phyloP scores from a whole-genome alignment of 2,888 invertebrate genomes.

The Aporophyla nigra region DNA sequence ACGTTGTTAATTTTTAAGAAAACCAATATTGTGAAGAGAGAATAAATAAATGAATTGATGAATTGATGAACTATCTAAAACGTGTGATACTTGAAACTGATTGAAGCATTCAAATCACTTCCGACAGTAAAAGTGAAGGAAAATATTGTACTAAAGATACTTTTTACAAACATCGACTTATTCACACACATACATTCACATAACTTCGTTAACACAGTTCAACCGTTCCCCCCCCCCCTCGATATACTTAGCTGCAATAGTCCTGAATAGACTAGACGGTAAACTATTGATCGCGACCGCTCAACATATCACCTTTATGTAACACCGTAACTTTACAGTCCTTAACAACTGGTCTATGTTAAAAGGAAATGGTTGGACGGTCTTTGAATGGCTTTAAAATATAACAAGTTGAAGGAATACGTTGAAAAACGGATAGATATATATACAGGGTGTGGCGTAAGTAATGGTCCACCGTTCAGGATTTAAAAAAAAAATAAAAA shows the following conservation, averaged over 20 bases:
- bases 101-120: not conserved
- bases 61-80: not conserved
- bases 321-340: constrained; percentile 37
- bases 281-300: constrained; percentile 62
- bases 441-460: no score
- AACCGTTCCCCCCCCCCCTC: constrained; percentile 8
- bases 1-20: no score
- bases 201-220: constrained; percentile 9
- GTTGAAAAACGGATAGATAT: not conserved
- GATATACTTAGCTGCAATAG: constrained; percentile 34
- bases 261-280: constrained; percentile 44
- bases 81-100: not conserved
- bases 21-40: no score
- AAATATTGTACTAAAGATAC: not conserved
- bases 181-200: not conserved
- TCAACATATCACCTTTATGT: constrained; percentile 37
- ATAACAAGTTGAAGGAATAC: not conserved
- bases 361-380: constrained; percentile 5
- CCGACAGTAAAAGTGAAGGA: not conserved
- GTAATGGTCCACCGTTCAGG: no score
- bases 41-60: no score
- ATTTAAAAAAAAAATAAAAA: no score
- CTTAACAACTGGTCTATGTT: constrained; percentile 8
- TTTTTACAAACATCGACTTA: not conserved
- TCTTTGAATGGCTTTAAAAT: constrained; percentile 11